Evolutionary conservation across 2,797 vertebrate genomes (phyloP).

Genomic region (Hemitrygon akajei): DNA sequence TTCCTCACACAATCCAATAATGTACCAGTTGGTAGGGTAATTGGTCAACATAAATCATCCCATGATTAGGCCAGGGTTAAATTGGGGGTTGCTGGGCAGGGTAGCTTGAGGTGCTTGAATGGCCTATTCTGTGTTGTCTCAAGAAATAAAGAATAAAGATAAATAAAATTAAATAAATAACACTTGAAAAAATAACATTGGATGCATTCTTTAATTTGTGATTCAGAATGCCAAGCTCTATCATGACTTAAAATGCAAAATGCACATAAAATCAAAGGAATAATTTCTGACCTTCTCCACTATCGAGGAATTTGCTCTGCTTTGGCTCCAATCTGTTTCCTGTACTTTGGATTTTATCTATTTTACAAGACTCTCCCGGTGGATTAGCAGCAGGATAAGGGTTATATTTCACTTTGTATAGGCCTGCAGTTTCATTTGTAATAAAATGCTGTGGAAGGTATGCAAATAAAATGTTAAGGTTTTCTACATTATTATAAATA

Average conservation of each 20-base stretch:
- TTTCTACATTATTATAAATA: background rate
- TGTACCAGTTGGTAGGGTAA: too few relatives aligned
- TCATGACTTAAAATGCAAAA: background rate
- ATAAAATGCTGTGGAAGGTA: conserved; percentile 50
- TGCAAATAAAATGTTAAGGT: background rate
- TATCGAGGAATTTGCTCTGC: conserved; percentile 77
- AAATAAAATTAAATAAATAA: too few relatives aligned
- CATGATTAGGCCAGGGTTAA: too few relatives aligned
- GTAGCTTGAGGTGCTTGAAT: too few relatives aligned
- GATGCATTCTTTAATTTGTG: too few relatives aligned
- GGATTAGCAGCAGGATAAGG: conserved; percentile 65
- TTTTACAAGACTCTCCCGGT: conserved; percentile 53
- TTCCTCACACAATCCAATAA: too few relatives aligned
- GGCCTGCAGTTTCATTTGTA: conserved; percentile 51
- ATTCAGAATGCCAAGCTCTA: background rate
- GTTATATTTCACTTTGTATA: conserved; percentile 70
- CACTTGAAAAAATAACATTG: too few relatives aligned
- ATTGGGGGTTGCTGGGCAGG: too few relatives aligned
- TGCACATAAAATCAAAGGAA: background rate
- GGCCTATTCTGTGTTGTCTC: too few relatives aligned
- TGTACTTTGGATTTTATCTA: conserved; percentile 52
- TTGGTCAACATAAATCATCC: too few relatives aligned
- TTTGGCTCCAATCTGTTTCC: conserved; percentile 68
- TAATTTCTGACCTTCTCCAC: conserved; percentile 65
- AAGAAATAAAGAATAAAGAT: background rate